Base-by-base conservation (phyloP, 2,888 invertebrate species). In the Drosophila putrida region DNA sequence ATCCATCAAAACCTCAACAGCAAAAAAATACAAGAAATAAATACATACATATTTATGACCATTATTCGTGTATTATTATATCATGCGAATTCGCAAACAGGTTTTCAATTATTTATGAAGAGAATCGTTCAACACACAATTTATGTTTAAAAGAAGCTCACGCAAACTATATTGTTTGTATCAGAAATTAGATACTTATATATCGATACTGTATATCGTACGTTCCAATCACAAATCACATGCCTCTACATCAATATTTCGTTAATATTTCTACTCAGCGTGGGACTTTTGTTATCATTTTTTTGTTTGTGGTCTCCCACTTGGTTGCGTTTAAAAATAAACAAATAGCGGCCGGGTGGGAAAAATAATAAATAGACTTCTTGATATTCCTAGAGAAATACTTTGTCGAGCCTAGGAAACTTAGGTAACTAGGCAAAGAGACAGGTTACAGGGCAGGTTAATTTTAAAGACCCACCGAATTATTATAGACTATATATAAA, bases 191-290 rank as follows among this genome's bases (percentile, higher is more conserved):
- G 20, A 49, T 49, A 57, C 11, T 39, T 36, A 46, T 25, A 55
- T 41, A 47, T 8, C 33, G n/a, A n/a, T n/a, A n/a, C n/a, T n/a
- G n/a, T n/a, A 31, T 50, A 55, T 53, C 41, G 43, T 66, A 31
- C 62, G 35, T 51, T 60, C 9, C 67, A 53, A 74, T 74, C 79
- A 50, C 79, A 50, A 49, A 78, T 67, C 79, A 74, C 75, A 67
- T 78, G 63, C 31, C 44, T 43, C 54, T 27, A 43, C 62, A 15
- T 53, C 57, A 63, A 58, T 13, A 46, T 66, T 43, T 44, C 57
- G 27, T 74, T 61, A 63, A 74, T 57, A 27, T 31, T 68, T 43
- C 43, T 55, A 59, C 78, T 61, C 78, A 74, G 78, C 59, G 59
- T 66, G 75, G 55, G 63, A 75, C 49, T 58, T 47, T 78, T 39